Evolutionary conservation across 2,797 vertebrate species (phyloP), one percentile per base, ranked within the genome.

Genomic region (Varecia variegata): DNA sequence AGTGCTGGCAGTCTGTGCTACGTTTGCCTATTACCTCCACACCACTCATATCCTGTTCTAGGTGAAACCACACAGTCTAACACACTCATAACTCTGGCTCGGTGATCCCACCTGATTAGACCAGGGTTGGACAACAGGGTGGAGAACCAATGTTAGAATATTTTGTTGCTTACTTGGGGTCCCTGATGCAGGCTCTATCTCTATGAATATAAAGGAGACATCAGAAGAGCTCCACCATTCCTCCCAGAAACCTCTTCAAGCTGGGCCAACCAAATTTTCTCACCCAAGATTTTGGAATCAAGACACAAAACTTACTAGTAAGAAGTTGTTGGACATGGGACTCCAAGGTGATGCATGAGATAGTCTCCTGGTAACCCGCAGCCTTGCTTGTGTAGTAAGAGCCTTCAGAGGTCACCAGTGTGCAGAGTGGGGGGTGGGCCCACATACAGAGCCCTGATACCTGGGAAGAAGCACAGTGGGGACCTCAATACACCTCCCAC

Each of bases 241-340:
- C 30, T 81, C 5, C 27, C 15, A 21, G 65, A 91, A 65, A 80
- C 35, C 32, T 93, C 68, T 79, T 90, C 35, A 52, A 21, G 32
- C 11, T 54, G 54, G n/a, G 62, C 10, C 70, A 85, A 30, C 2
- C 1, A 20, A 9, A n/a, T 70, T 56, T 79, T 74, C 50, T 90
- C 35, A 84, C 52, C 76, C 45, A 40, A 47, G 35, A 60, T 95
- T 96, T 96, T 88, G 52, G 30, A 87, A 47, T 84, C 18, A 56
- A 68, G 25, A 54, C 40, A 77, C 9, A 88, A 65, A 17, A 35
- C 13, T 77, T 52, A 27, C 43, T 71, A 18, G 38, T 60, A 73
- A 62, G 58, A 79, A 43, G 21, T 43, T 62, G 38, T 67, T 89
- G 60, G 81, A 47, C 35, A 3, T 47, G 7, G 11, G 56, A 32